Conservation (phyloP, 2,797 vertebrate species). For the Myotis daubentonii region DNA sequence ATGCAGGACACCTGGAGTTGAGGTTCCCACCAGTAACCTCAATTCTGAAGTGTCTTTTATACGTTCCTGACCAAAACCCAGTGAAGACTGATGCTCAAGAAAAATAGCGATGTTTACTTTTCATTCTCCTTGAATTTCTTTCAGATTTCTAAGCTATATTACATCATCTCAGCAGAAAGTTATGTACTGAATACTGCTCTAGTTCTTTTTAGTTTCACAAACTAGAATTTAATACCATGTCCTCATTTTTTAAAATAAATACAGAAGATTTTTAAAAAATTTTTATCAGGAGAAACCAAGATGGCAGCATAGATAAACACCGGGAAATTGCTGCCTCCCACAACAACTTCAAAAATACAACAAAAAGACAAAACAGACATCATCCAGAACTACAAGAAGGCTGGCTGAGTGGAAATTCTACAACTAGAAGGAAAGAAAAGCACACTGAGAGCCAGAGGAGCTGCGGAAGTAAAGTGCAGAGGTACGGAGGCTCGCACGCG, state of each 20-base stretch:
- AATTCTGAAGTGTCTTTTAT: not conserved
- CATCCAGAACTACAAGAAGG: no score
- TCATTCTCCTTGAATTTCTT: not conserved
- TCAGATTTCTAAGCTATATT: not conserved
- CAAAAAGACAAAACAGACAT: no score
- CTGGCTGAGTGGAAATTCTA: no score
- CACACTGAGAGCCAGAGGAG: no score
- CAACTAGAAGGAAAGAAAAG: no score
- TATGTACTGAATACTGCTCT: not conserved
- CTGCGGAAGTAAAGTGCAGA: no score
- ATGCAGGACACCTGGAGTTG: not conserved
- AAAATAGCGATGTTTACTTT: not conserved
- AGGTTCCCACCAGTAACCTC: not conserved
- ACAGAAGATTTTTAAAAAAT: not conserved
- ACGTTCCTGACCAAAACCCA: not conserved
- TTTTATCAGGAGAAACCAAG: no score
- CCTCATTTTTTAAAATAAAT: not conserved
- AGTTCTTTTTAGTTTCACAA: conserved; percentile 5
- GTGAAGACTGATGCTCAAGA: not conserved
- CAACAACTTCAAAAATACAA: no score
- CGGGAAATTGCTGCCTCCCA: no score
- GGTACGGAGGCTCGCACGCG: no score
- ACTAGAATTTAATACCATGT: not conserved
- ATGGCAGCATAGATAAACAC: no score
- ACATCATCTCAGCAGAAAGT: conserved; percentile 28